A percentile compares a stretch with the other conserved stretches of the same genome.
These are phyloP conservation scores for Macaria notata DNA, from an alignment of 2,888 invertebrate species.

Conservation along the genomic window DNA sequence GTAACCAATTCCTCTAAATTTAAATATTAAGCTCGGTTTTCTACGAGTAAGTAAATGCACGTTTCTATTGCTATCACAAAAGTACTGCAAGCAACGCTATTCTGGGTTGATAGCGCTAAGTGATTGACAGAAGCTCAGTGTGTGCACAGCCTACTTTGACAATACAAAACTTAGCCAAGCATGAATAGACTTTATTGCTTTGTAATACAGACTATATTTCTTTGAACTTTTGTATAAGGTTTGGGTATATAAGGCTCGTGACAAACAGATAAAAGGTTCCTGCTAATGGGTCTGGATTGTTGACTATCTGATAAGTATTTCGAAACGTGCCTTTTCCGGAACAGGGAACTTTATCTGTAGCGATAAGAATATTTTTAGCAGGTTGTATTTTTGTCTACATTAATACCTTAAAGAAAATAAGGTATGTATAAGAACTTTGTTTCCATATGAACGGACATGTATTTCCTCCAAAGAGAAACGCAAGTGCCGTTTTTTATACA, in stretches of 20 bases:
- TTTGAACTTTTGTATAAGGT: no score
- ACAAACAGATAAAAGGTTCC: slow-evolving; percentile 60
- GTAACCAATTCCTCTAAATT: no score
- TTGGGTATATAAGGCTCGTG: slow-evolving; percentile 46
- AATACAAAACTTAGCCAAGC: no score
- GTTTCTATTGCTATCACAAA: slow-evolving; percentile 31
- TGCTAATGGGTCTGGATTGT: slow-evolving; percentile 56
- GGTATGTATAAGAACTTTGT: no score
- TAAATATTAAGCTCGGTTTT: no score
- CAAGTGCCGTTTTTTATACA: no score
- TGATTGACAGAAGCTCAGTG: slow-evolving; percentile 43
- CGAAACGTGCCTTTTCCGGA: slow-evolving; percentile 47
- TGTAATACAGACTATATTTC: no score
- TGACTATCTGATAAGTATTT: slow-evolving; percentile 49
- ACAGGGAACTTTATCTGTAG: slow-evolving; percentile 47
- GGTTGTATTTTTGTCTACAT: neutral
- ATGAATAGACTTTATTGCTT: no score
- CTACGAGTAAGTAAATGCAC: slow-evolving; percentile 34
- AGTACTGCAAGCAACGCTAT: no score
- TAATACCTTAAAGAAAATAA: no score
- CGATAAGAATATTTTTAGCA: slow-evolving; percentile 46
- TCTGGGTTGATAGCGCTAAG: slow-evolving; percentile 40
- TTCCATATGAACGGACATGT: no score
- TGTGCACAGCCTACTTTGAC: slow-evolving; percentile 40
- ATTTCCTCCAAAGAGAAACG: no score